These are phyloP conservation scores for Ascidia mentula DNA, from an alignment of 23 tunicate genomes.

Conservation along the genomic window DNA sequence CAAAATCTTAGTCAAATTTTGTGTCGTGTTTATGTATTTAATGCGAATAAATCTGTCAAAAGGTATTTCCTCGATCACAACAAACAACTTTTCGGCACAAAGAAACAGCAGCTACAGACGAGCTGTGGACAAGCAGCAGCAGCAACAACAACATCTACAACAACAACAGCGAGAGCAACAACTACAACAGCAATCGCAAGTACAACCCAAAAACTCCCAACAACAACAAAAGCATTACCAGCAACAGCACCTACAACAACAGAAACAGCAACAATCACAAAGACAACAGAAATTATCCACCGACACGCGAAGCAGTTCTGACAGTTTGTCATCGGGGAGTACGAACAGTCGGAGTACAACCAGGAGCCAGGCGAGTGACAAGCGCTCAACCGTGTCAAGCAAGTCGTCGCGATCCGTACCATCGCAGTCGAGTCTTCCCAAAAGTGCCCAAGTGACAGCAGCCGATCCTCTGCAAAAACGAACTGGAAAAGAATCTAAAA, in stretches of 20 bases:
- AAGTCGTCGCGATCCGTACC: not conserved
- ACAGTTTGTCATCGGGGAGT: conserved; percentile 23
- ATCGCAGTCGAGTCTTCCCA: not conserved
- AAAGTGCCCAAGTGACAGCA: not conserved
- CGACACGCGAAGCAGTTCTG: conserved; percentile 18
- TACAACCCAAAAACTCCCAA: too few species aligned
- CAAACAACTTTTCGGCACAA: conserved; percentile 26
- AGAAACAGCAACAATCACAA: too few species aligned
- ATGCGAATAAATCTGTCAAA: too few species aligned
- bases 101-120: conserved; percentile 62
- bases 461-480: conserved; percentile 41
- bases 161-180: not conserved
- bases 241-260: conserved; percentile 45
- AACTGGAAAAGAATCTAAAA: not conserved
- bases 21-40: too few species aligned
- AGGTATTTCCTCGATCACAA: conserved; percentile 19
- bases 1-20: too few species aligned
- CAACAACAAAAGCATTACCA: too few species aligned
- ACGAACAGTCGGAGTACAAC: not conserved
- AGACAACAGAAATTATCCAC: too few species aligned
- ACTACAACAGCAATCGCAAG: conserved; percentile 20
- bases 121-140: conserved; percentile 29
- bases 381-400: conserved; percentile 12
- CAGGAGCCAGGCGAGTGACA: conserved; percentile 11
- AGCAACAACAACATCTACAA: not conserved